These are phyloP conservation scores for Porites australiensis DNA, from an alignment of 64 coral and sea anemone species.

Conservation along the genomic window DNA sequence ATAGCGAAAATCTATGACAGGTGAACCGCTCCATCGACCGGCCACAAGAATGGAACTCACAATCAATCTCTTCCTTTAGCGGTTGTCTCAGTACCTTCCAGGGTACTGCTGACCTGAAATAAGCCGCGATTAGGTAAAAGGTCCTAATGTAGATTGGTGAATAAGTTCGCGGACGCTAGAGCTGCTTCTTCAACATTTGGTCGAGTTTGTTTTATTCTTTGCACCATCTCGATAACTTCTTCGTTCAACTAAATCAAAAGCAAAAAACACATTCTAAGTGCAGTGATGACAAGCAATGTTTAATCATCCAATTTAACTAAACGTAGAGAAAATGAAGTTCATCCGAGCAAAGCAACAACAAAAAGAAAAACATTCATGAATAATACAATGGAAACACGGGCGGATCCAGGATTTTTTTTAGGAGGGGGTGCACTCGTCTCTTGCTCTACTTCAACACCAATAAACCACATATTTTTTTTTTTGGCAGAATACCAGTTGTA, in stretches of 20 bases:
- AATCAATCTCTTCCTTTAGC: too few relatives aligned
- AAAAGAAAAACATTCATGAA: too few relatives aligned
- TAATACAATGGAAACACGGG: too few relatives aligned
- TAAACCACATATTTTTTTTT: too few relatives aligned
- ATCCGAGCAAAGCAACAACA: not conserved
- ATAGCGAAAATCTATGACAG: too few relatives aligned
- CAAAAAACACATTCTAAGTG: not conserved
- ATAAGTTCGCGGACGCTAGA: conserved; percentile 41
- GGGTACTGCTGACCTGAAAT: not conserved
- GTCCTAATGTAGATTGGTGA: not conserved
- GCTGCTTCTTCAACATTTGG: conserved; percentile 45
- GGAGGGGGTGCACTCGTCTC: too few relatives aligned
- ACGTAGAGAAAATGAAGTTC: not conserved
- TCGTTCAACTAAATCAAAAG: conserved; percentile 36
- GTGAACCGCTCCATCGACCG: too few relatives aligned
- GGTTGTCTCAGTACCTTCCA: too few relatives aligned
- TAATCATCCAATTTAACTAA: not conserved
- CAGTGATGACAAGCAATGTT: not conserved
- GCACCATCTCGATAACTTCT: conserved; percentile 7
- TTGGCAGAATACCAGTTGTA: too few relatives aligned
- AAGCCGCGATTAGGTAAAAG: not conserved
- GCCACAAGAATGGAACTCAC: too few relatives aligned
- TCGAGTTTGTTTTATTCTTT: conserved; percentile 36
- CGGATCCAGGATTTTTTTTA: too few relatives aligned
- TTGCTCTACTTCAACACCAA: too few relatives aligned